These are phyloP conservation scores for Rhynchotus rufescens DNA, from an alignment of 2,797 vertebrate genomes.

Conservation along the genomic window DNA sequence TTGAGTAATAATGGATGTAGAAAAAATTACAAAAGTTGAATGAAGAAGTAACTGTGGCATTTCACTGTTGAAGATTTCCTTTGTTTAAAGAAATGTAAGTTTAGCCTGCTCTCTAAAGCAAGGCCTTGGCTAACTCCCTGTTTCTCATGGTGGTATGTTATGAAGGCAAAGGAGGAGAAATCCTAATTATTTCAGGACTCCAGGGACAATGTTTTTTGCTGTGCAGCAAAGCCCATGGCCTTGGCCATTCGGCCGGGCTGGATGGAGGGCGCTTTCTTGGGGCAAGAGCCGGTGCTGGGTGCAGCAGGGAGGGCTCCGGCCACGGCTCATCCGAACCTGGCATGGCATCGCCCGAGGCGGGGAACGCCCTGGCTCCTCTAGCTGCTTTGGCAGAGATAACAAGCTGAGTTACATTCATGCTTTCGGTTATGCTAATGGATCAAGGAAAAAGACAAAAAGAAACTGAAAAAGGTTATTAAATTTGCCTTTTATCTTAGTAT, in stretches of 20 bases:
- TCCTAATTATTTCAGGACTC: not conserved
- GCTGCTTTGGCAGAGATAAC: not conserved
- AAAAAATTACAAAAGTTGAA: not conserved
- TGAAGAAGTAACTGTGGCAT: not conserved
- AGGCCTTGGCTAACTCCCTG: not conserved
- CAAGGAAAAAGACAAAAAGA: not conserved
- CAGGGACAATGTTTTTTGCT: not conserved
- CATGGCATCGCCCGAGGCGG: not conserved
- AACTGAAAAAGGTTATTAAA: constrained; percentile 16
- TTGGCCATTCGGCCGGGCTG: not conserved
- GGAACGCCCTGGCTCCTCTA: not conserved
- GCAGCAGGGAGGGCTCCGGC: not conserved
- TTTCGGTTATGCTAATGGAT: constrained; percentile 1
- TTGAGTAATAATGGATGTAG: not conserved
- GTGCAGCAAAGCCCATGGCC: not conserved
- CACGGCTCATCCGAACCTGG: not conserved
- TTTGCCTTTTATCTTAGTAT: constrained; percentile 4
- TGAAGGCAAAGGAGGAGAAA: not conserved
- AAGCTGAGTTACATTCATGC: not conserved
- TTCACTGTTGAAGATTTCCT: not conserved
- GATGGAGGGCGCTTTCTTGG: not conserved
- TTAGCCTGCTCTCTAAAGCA: not conserved
- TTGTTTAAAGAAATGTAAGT: not conserved
- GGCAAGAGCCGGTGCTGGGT: not conserved
- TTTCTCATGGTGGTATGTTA: not conserved